phyloP scores from a whole-genome alignment of 53 echinoderm and acorn worm genomes.

The Zoroaster sp. region DNA sequence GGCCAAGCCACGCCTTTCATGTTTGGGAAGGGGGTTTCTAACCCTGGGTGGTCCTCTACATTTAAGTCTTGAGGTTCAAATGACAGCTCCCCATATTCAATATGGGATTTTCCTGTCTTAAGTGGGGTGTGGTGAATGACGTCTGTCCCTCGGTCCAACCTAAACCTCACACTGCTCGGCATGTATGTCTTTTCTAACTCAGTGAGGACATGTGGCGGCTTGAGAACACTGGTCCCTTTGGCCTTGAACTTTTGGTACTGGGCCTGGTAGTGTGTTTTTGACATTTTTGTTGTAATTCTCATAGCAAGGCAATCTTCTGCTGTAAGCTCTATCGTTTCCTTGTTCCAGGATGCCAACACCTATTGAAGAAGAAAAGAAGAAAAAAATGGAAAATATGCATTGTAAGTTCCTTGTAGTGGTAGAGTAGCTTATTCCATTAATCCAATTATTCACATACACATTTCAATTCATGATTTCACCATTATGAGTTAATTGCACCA shows the following conservation, averaged over 20 bases:
- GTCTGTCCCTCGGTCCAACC: constrained; percentile 26
- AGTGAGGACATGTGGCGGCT: constrained; percentile 37
- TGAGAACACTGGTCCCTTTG: background rate
- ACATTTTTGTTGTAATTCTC: constrained; percentile 21
- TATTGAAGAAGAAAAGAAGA: background rate
- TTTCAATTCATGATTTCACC: too few relatives aligned
- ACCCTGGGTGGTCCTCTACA: background rate
- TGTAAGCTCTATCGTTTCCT: background rate
- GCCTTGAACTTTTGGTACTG: constrained; percentile 6
- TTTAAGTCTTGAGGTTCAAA: constrained; percentile 16
- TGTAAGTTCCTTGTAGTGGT: background rate
- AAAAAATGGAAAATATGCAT: background rate
- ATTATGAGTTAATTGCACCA: too few relatives aligned
- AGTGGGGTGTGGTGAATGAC: constrained; percentile 52
- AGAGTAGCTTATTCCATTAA: background rate
- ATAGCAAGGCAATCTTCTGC: constrained; percentile 35
- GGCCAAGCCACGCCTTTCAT: constrained; percentile 46
- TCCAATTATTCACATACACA: too few relatives aligned
- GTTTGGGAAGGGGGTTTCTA: constrained; percentile 39
- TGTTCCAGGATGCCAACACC: constrained; percentile 33
- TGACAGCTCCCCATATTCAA: background rate
- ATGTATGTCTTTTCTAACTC: constrained; percentile 40
- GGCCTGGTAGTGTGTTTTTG: constrained; percentile 5
- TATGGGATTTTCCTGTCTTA: constrained; percentile 1
- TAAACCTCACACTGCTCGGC: constrained; percentile 51